Base-by-base conservation (phyloP, 2,113 vertebrate species). In the Ginglymostoma cirratum region DNA sequence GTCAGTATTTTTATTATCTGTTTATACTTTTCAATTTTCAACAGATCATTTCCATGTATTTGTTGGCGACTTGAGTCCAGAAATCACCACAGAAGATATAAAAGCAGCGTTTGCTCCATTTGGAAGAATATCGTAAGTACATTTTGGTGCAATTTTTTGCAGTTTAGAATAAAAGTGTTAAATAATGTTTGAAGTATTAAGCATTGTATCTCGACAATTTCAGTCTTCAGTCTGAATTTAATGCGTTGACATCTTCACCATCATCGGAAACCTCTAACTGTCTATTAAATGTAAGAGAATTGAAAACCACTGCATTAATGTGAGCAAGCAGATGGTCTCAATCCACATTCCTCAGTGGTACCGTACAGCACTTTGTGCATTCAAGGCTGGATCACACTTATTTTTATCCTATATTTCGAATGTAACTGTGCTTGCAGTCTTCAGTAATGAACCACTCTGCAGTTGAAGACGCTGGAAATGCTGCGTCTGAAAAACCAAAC, bases 21-120 rank as follows among this genome's bases (percentile, higher is more conserved):
- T 61, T 61, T 12, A 15, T 42, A 34, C 14, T 95, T 48, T 95
- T 42, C 30, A 96, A 96, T 96, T 96, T 95, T 96, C 80, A 96
- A 96, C 97, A 99, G 99, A 99, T 98, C 99, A 99, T 97, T 99
- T 99, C 98, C 99, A 99, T 78, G 99, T 99, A 96, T 99, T 99
- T 96, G 99, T 99, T 4, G 99, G 99, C 97, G 99, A 99, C 98
- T 98, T 99, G 96, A 99, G 99, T 96, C 99, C 99, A 83, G 99
- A 99, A 98, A 99, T 99, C 96, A 99, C 99, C 96, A 99, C 99
- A 85, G 99, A 99, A 97, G 99, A 99, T 72, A 99, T 99, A 97
- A 99, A 99, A 98, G 98, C 99, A 96, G 99, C 99, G 96, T 99
- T 99, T 96, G 99, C 98, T 1, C 99, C 99, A 0, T 99, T 99